phyloP scores from a whole-genome alignment of 1,140 invertebrate genomes.

The Lepidurus apus region DNA sequence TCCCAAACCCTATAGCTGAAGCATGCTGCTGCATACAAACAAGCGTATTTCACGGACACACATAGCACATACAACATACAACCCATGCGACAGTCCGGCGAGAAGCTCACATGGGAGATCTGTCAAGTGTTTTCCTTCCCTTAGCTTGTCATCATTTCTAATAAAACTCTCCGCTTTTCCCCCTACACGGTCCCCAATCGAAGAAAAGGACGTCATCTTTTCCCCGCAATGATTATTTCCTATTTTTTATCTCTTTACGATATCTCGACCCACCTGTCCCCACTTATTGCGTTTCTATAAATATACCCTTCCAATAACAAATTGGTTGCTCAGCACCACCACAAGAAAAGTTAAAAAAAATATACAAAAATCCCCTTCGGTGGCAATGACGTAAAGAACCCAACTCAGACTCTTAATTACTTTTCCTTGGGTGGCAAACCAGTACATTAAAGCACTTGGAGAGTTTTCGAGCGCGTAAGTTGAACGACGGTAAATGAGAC shows the following conservation, averaged over 20 bases:
- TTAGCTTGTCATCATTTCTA: background rate
- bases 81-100: background rate
- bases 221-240: background rate
- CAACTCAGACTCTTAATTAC: too few species aligned
- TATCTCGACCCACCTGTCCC: too few species aligned
- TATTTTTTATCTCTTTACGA: background rate
- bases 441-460: too few species aligned
- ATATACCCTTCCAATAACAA: too few species aligned
- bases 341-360: too few species aligned
- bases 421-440: too few species aligned
- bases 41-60: background rate
- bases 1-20: background rate
- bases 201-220: background rate
- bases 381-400: too few species aligned
- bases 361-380: too few species aligned
- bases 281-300: too few species aligned
- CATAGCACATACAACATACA: background rate
- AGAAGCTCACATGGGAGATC: background rate
- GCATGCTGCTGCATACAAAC: background rate
- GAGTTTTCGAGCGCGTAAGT: too few species aligned
- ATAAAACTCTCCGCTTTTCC: background rate
- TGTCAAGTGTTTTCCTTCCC: conserved; percentile 5
- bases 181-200: background rate
- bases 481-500: too few species aligned
- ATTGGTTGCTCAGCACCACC: too few species aligned